These are phyloP conservation scores for Pachyuromys duprasi DNA, from an alignment of 2,797 vertebrate genomes.

Conservation along the genomic window DNA sequence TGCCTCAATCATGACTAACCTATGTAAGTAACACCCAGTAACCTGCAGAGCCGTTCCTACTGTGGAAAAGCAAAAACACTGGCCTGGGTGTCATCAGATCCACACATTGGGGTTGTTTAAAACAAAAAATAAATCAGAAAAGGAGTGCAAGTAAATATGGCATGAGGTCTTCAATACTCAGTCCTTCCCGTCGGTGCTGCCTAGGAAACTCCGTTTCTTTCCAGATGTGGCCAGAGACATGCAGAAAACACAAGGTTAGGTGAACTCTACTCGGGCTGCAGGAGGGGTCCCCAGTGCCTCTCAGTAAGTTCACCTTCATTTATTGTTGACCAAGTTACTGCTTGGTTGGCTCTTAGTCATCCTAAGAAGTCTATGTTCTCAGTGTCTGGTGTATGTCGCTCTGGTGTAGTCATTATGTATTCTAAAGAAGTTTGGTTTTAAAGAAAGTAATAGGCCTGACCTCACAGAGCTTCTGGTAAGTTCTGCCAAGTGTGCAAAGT, in stretches of 20 bases:
- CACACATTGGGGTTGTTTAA: not conserved
- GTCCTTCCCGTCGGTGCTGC: too few relatives aligned
- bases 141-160: not conserved
- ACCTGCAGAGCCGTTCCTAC: not conserved
- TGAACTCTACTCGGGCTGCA: not conserved
- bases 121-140: not conserved
- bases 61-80: not conserved
- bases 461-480: conserved; percentile 22
- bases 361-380: not conserved
- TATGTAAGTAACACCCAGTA: not conserved
- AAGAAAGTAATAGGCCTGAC: not conserved
- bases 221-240: not conserved
- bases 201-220: not conserved
- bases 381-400: not conserved
- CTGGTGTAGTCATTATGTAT: not conserved
- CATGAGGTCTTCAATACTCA: not conserved
- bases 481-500: not conserved
- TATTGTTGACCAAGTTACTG: not conserved
- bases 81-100: not conserved
- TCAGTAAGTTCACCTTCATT: conserved; percentile 14
- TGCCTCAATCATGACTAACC: too few relatives aligned
- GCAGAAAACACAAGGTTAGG: not conserved
- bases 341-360: conserved; percentile 1
- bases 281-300: not conserved
- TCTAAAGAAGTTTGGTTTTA: conserved; percentile 15